These are phyloP conservation scores for Montipora cactus DNA, from an alignment of 64 coral and sea anemone species.

Conservation along the genomic window DNA sequence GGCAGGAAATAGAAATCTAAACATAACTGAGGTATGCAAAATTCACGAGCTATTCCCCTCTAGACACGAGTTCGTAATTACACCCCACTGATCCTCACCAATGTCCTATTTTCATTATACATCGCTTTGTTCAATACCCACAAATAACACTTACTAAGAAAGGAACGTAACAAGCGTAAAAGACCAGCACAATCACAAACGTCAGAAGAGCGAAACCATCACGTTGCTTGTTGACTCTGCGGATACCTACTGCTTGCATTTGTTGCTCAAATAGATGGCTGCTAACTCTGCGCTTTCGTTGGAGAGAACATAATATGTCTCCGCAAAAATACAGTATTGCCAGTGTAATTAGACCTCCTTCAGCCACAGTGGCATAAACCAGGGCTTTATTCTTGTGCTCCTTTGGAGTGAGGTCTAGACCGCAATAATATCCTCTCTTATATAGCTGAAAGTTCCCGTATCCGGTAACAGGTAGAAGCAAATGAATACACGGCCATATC, in stretches of 20 bases:
- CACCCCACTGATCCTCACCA: too few relatives aligned
- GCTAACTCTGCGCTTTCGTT: conserved; percentile 71
- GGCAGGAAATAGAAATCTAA: too few relatives aligned
- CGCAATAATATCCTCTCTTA: conserved; percentile 70
- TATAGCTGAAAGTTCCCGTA: conserved; percentile 78
- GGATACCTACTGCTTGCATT: conserved; percentile 30
- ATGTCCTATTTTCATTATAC: too few relatives aligned
- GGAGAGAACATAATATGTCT: conserved; percentile 55
- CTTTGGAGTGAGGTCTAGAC: conserved; percentile 62
- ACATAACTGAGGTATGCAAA: too few relatives aligned
- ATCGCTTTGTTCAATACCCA: not conserved
- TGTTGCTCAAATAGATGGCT: conserved; percentile 58
- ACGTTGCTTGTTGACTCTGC: conserved; percentile 46
- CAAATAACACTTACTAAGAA: conserved; percentile 75
- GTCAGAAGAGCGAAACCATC: conserved; percentile 74
- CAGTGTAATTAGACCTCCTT: conserved; percentile 59
- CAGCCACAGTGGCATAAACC: conserved; percentile 59
- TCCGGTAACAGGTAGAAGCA: conserved; percentile 64
- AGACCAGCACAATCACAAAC: conserved; percentile 75
- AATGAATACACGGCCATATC: conserved; percentile 63
- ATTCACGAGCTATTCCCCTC: too few relatives aligned
- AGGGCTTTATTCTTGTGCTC: conserved; percentile 42
- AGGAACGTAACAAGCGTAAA: conserved; percentile 74
- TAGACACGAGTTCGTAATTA: too few relatives aligned
- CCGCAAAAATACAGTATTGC: conserved; percentile 70